Percentiles rank a stretch among this genome's conserved stretches.
Evolutionary conservation across 2,888 invertebrate species (phyloP).

Genomic region (Ommatoiulus sabulosus): DNA sequence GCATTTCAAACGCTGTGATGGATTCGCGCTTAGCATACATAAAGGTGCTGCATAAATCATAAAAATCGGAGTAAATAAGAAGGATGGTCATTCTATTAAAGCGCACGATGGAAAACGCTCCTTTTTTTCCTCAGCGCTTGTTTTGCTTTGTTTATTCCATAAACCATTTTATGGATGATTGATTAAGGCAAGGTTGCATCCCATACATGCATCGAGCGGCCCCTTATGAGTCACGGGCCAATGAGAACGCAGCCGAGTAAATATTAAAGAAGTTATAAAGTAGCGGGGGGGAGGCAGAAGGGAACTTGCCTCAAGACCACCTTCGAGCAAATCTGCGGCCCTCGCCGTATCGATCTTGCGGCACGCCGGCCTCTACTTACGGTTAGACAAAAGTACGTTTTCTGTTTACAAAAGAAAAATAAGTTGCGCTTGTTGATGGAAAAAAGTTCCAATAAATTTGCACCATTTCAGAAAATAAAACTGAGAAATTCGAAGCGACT

Average conservation of each 20-base stretch:
- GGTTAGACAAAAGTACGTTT: background rate
- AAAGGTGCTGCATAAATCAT: conserved; percentile 29
- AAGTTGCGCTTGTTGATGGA: no score
- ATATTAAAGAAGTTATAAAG: conserved; percentile 22
- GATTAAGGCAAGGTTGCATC: conserved; percentile 20
- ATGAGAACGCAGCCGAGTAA: conserved; percentile 23
- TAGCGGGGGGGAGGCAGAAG: background rate
- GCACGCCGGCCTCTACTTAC: no score
- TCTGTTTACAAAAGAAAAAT: background rate
- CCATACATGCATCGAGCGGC: background rate
- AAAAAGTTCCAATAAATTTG: no score
- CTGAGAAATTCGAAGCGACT: no score
- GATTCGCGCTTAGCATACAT: background rate
- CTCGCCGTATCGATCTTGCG: background rate
- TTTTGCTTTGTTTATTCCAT: conserved; percentile 34
- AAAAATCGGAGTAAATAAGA: conserved; percentile 3
- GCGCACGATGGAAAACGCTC: background rate
- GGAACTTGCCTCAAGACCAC: background rate
- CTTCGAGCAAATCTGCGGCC: background rate
- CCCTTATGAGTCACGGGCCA: conserved; percentile 34
- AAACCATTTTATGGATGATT: conserved; percentile 34
- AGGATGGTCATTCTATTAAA: conserved; percentile 34
- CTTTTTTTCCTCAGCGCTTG: background rate
- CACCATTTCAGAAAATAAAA: no score
- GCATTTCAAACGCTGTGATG: conserved; percentile 14